These are phyloP conservation scores for Troides helena DNA, from an alignment of 2,888 invertebrate species.

Conservation along the genomic window DNA sequence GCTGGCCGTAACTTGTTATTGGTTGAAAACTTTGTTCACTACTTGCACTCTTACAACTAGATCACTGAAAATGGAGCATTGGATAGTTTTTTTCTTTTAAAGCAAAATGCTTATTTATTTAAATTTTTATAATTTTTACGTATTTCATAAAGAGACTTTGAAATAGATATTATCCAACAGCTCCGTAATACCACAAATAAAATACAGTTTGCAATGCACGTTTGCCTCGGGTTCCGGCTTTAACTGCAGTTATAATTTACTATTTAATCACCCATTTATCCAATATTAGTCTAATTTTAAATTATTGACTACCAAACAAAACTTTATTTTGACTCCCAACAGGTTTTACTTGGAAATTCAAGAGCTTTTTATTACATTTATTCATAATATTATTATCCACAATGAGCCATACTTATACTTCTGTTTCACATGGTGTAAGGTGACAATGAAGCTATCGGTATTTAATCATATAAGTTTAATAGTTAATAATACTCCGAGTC, in stretches of 20 bases:
- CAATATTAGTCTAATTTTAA: no score
- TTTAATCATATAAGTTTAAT: no score
- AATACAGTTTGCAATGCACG: constrained; percentile 8
- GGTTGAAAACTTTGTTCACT: constrained; percentile 14
- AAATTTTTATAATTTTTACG: neutral
- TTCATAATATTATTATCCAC: no score
- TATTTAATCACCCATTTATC: no score
- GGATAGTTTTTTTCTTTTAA: constrained; percentile 4
- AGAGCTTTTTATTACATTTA: no score
- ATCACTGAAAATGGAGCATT: neutral
- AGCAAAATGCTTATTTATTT: neutral
- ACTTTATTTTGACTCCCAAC: no score
- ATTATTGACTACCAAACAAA: no score
- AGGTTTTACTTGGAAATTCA: no score
- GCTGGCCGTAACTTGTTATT: constrained; percentile 51
- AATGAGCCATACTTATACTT: no score
- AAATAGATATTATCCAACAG: neutral
- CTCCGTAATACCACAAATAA: constrained; percentile 5
- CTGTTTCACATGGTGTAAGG: no score
- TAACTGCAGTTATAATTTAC: neutral
- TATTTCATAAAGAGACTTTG: neutral
- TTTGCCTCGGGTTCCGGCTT: constrained; percentile 3
- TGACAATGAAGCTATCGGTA: no score
- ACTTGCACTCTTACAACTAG: constrained; percentile 7
- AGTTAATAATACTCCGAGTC: no score